These are phyloP conservation scores for Augochlora pura DNA, from an alignment of 1,140 invertebrate species.

Conservation along the genomic window DNA sequence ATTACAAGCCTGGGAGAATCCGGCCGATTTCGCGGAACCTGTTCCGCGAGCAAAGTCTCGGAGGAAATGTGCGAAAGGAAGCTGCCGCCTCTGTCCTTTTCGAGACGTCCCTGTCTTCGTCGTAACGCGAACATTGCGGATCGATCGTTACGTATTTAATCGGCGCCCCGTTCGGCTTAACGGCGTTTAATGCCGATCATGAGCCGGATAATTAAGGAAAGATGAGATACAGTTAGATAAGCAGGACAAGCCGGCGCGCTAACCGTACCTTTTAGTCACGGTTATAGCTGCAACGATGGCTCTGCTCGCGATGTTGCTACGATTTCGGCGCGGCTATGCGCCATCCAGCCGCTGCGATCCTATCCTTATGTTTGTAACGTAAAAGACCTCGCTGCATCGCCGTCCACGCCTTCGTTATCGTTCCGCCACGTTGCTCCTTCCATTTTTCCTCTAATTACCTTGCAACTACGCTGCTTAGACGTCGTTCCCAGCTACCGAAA, in stretches of 20 bases:
- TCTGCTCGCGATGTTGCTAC: background rate
- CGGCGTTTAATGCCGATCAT: background rate
- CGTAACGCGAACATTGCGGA: background rate
- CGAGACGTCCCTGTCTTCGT: background rate
- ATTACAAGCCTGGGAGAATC: slow-evolving; percentile 25
- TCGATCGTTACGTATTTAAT: background rate
- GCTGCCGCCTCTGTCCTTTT: background rate
- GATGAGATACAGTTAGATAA: slow-evolving; percentile 11
- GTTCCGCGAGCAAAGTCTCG: slow-evolving; percentile 5
- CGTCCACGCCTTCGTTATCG: slow-evolving; percentile 9
- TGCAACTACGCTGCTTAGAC: too few species aligned
- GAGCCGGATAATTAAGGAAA: slow-evolving; percentile 2
- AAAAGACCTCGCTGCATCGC: background rate
- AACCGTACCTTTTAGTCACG: background rate
- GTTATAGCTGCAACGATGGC: background rate
- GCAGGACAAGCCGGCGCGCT: background rate
- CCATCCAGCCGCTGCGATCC: background rate
- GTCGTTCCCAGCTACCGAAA: too few species aligned
- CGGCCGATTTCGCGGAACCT: slow-evolving; percentile 11
- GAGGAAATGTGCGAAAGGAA: background rate
- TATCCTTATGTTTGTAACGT: background rate
- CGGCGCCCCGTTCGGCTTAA: background rate
- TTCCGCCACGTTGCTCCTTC: background rate
- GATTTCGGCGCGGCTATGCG: background rate
- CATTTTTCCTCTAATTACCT: background rate